Conservation (phyloP, 2,113 vertebrate species). For the Cyprinus carpio region DNA sequence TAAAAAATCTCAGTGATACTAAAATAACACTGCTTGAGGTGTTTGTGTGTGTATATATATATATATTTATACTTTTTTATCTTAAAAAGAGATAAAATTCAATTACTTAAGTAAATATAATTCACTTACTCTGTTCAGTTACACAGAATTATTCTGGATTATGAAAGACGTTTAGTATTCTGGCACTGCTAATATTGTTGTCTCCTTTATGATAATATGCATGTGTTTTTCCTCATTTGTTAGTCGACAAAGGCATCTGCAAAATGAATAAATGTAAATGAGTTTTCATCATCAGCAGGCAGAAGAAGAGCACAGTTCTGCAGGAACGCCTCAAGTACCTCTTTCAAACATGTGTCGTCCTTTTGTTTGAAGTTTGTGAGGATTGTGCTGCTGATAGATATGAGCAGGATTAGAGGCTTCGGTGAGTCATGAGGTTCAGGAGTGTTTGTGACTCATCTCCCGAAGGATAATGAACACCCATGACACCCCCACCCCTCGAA, state of each 20-base stretch:
- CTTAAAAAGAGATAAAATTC: no score
- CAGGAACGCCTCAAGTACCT: background rate
- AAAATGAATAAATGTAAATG: conserved; percentile 26
- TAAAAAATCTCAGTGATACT: background rate
- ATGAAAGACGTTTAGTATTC: background rate
- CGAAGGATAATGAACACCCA: background rate
- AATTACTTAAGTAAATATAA: background rate
- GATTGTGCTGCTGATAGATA: background rate
- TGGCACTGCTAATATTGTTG: background rate
- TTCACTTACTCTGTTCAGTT: background rate
- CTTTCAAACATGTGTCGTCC: background rate
- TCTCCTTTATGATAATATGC: background rate
- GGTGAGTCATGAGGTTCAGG: conserved; percentile 7
- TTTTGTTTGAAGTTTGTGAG: background rate
- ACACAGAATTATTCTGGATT: background rate
- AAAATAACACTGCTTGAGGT: background rate
- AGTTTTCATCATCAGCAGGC: background rate
- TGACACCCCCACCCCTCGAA: background rate
- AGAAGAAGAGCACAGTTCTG: background rate
- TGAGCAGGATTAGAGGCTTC: conserved; percentile 3
- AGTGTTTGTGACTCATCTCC: conserved; percentile 18
- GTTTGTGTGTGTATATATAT: no score
- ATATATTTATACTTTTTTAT: no score
- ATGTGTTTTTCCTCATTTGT: background rate
- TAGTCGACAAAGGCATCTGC: background rate